Percentiles rank a stretch among this genome's conserved stretches.
Evolutionary conservation across 2,888 invertebrate species (phyloP).

Genomic region (Crematogaster levior): DNA sequence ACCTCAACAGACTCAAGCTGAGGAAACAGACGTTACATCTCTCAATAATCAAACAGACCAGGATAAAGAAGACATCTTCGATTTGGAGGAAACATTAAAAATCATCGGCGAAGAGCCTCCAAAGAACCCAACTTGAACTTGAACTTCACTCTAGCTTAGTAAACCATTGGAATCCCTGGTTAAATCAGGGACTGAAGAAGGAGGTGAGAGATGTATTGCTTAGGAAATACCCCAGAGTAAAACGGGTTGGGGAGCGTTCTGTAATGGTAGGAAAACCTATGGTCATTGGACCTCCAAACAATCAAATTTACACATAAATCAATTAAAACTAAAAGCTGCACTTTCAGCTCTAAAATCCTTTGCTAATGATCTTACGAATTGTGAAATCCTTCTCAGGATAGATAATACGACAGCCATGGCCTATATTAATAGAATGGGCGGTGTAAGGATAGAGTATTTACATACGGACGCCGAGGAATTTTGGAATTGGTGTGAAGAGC

Average conservation of each 20-base stretch:
- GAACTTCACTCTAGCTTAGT: background rate
- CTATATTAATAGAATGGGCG: background rate
- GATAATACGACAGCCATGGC: background rate
- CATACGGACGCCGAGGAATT: background rate
- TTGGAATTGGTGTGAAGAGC: background rate
- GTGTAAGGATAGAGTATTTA: background rate
- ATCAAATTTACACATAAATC: background rate
- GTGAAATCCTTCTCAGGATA: background rate
- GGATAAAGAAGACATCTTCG: too few relatives aligned
- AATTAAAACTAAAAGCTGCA: background rate
- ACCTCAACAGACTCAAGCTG: too few relatives aligned
- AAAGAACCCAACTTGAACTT: rapidly evolving
- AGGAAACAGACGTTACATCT: too few relatives aligned
- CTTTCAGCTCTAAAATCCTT: background rate
- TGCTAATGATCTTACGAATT: background rate
- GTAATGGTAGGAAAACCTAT: background rate
- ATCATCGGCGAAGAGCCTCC: background rate
- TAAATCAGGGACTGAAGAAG: background rate
- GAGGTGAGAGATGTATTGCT: background rate
- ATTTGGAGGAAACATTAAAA: background rate
- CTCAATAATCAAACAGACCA: too few relatives aligned
- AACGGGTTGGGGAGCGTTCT: background rate
- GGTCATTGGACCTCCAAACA: background rate
- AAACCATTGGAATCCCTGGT: background rate
- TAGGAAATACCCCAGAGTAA: background rate